phyloP scores from a whole-genome alignment of 2,113 vertebrate species.

The Semicossyphus pulcher region DNA sequence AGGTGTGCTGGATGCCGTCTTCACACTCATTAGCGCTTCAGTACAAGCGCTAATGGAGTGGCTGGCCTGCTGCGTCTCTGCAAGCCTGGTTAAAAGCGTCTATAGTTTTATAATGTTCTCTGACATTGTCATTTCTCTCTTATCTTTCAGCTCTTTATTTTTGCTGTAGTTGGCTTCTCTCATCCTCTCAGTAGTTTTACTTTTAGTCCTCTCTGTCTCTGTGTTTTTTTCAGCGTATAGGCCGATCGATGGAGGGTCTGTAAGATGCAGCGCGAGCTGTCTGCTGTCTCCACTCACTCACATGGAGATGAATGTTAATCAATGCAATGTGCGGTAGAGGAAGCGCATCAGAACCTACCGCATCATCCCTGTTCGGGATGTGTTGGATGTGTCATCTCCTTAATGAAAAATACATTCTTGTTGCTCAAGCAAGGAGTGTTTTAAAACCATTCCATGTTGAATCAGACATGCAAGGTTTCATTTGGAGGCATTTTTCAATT shows the following conservation, averaged over 20 bases:
- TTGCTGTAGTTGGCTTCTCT: not conserved
- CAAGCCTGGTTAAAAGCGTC: conserved; percentile 46
- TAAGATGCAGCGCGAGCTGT: conserved; percentile 51
- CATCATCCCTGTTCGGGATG: conserved; percentile 49
- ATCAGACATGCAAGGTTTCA: not conserved
- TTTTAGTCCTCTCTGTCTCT: conserved; percentile 19
- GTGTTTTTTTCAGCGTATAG: conserved; percentile 28
- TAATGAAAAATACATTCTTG: not conserved
- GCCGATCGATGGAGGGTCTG: conserved; percentile 49
- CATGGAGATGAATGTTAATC: conserved; percentile 73
- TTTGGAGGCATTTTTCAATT: not conserved
- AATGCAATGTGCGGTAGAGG: conserved; percentile 56
- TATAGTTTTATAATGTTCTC: conserved; percentile 4
- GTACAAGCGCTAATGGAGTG: conserved; percentile 55
- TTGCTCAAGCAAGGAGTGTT: not conserved
- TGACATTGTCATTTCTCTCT: conserved; percentile 18
- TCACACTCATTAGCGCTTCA: conserved; percentile 53
- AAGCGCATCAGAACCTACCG: conserved; percentile 55
- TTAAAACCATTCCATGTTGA: not conserved
- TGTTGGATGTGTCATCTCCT: not conserved
- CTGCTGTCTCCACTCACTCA: conserved; percentile 55
- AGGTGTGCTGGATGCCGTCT: conserved; percentile 30
- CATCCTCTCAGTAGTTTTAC: conserved; percentile 17
- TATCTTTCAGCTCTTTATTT: not conserved
- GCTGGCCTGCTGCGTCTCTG: conserved; percentile 25